A percentile compares a stretch with the other conserved stretches of the same genome.
These are phyloP conservation scores for Pseudococcus viburni DNA, from an alignment of 2,888 invertebrate species.

Conservation along the genomic window DNA sequence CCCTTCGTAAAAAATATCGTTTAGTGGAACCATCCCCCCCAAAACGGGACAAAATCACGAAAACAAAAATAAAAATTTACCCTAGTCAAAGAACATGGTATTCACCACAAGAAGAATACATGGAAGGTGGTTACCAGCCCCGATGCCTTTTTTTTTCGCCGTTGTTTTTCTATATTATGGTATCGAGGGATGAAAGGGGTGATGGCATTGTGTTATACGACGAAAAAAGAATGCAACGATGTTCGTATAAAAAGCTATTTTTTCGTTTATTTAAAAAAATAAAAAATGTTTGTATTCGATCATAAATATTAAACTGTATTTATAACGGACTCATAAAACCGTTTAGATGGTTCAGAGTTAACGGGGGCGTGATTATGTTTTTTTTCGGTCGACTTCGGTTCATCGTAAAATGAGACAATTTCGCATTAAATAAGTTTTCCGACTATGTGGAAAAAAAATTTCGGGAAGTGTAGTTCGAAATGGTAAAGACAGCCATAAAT, in stretches of 20 bases:
- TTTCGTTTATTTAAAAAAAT: constrained; percentile 30
- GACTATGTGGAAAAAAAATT: constrained; percentile 30
- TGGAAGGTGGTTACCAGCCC: not conserved
- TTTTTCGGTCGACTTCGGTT: not conserved
- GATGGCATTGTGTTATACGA: not conserved
- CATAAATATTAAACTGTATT: constrained; percentile 58
- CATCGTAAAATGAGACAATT: constrained; percentile 55
- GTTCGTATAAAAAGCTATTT: constrained; percentile 23
- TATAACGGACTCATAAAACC: constrained; percentile 45
- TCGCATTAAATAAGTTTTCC: constrained; percentile 54
- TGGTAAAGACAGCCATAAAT: constrained; percentile 53
- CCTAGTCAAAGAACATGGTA: not conserved
- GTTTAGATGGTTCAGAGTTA: constrained; percentile 30
- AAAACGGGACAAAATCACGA: not conserved
- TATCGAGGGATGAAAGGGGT: not conserved
- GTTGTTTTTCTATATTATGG: not conserved
- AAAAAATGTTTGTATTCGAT: constrained; percentile 54
- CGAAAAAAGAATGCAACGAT: constrained; percentile 2
- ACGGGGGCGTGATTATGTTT: constrained; percentile 53
- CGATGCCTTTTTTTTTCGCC: not conserved
- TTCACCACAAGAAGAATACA: not conserved
- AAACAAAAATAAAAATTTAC: not conserved
- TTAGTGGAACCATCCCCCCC: not conserved
- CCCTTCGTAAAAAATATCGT: not conserved
- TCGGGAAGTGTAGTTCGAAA: constrained; percentile 14